Conservation (phyloP, 2,797 vertebrate genomes). For the Myripristis jacobus region DNA sequence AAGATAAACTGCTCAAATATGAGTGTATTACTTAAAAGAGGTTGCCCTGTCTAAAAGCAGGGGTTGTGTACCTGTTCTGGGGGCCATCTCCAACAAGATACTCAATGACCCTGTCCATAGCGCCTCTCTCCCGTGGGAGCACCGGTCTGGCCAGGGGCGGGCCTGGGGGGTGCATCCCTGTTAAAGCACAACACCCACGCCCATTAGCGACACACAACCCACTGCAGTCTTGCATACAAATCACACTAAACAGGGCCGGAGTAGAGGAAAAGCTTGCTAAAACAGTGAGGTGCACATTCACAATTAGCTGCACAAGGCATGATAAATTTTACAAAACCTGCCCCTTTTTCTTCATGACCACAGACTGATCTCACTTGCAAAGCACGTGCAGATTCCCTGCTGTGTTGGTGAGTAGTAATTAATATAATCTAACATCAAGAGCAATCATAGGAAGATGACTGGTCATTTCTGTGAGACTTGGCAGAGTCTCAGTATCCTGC, state of each 20-base stretch:
- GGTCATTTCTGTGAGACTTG: conserved; percentile 97
- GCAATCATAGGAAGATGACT: conserved; percentile 95
- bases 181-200: conserved; percentile 59
- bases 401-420: conserved; percentile 92
- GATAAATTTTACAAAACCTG: conserved; percentile 65
- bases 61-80: conserved; percentile 91
- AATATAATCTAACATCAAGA: conserved; percentile 97
- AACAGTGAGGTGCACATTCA: conserved; percentile 35
- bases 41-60: not conserved
- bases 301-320: conserved; percentile 60
- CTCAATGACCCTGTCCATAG: conserved; percentile 95
- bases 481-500: conserved; percentile 97
- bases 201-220: conserved; percentile 40
- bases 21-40: not conserved
- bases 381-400: conserved; percentile 85
- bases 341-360: conserved; percentile 79
- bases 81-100: conserved; percentile 98
- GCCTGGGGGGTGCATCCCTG: conserved; percentile 97
- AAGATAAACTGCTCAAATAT: not conserved
- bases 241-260: conserved; percentile 30
- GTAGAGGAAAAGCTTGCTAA: conserved; percentile 22
- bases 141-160: conserved; percentile 95
- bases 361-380: conserved; percentile 82
- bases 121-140: conserved; percentile 92
- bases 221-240: conserved; percentile 42